Evolutionary conservation across 2,888 invertebrate species (phyloP).

Genomic region (Cantharis flavilabris): DNA sequence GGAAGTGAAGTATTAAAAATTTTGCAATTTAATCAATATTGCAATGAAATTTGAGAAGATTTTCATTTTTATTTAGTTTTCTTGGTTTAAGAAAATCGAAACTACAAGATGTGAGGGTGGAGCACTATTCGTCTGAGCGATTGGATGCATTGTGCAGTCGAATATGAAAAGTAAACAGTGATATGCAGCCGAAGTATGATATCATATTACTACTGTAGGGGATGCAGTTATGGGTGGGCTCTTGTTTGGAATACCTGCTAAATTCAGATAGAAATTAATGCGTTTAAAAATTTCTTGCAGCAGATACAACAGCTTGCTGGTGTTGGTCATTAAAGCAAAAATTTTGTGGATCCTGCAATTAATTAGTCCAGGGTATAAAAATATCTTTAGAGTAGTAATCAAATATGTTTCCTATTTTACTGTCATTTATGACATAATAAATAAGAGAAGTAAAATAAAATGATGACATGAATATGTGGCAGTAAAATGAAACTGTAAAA

Average conservation of each 20-base stretch:
- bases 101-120: not conserved
- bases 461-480: conserved; percentile 41
- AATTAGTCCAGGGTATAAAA: not conserved
- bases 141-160: conserved; percentile 52
- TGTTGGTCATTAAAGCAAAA: not conserved
- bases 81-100: too few relatives aligned
- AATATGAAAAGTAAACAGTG: conserved; percentile 56
- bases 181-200: conserved; percentile 50
- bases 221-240: conserved; percentile 43
- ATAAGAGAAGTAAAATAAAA: conserved; percentile 43
- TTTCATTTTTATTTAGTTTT: not conserved
- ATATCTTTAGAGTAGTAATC: conserved; percentile 34
- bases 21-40: not conserved
- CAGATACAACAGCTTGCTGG: not conserved
- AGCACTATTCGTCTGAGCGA: conserved; percentile 42
- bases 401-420: conserved; percentile 41
- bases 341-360: not conserved
- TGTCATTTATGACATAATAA: conserved; percentile 46
- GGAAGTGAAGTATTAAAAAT: not conserved
- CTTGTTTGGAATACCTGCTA: conserved; percentile 29
- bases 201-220: conserved; percentile 53
- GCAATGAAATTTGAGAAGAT: not conserved
- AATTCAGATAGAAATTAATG: conserved; percentile 28
- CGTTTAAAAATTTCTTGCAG: conserved; percentile 1
- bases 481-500: conserved; percentile 39